Percentiles rank a stretch among this genome's conserved stretches.
Conservation (phyloP, 2,113 vertebrate species). For the Cyphomyrus plagiostoma region DNA sequence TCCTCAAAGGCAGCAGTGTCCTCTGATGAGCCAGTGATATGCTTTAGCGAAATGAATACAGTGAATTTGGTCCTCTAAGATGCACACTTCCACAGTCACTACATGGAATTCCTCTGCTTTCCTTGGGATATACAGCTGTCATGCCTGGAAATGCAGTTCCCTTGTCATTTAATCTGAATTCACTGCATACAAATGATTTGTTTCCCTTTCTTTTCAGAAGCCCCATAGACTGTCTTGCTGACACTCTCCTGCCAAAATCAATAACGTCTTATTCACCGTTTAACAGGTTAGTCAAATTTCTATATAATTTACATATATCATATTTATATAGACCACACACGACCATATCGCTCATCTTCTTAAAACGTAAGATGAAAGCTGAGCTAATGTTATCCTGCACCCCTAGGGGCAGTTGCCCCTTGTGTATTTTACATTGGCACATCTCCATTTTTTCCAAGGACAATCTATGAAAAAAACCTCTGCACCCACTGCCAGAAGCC, state of each 20-base stretch:
- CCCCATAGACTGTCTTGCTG: conserved; percentile 44
- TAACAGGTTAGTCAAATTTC: conserved; percentile 54
- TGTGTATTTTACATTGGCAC: not conserved
- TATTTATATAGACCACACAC: not conserved
- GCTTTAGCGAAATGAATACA: not conserved
- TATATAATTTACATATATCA: not conserved
- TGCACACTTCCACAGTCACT: not conserved
- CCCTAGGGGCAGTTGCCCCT: not conserved
- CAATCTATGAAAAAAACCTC: conserved; percentile 66
- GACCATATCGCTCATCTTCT: not conserved
- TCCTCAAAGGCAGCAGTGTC: not conserved
- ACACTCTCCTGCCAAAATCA: conserved; percentile 56
- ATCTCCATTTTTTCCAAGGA: conserved; percentile 47
- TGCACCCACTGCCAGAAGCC: conserved; percentile 74
- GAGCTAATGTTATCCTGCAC: not conserved
- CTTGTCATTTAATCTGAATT: not conserved
- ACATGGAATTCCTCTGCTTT: not conserved
- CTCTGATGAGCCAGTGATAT: not conserved
- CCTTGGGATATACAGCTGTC: not conserved
- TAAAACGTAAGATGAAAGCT: not conserved
- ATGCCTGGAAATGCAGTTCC: not conserved
- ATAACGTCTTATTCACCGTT: conserved; percentile 71
- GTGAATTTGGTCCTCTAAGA: not conserved
- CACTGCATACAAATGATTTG: not conserved
- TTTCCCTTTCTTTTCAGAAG: conserved; percentile 42